phyloP scores from a whole-genome alignment of 2,113 vertebrate species.

The Nothocercus nigrocapillus region DNA sequence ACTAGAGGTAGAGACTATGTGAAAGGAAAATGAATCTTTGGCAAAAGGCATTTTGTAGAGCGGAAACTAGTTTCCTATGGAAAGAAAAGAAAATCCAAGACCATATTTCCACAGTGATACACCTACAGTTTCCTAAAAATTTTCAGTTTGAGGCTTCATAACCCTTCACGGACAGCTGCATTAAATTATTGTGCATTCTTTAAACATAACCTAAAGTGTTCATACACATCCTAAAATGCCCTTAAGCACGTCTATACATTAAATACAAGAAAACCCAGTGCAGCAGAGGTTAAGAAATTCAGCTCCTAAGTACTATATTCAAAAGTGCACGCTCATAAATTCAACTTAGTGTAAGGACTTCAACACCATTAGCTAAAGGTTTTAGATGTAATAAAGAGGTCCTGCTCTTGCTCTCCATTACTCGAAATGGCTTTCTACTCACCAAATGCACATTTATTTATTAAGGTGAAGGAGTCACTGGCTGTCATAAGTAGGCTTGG shows the following conservation, averaged over 20 bases:
- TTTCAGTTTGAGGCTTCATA: not conserved
- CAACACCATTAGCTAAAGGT: not conserved
- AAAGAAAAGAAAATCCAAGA: not conserved
- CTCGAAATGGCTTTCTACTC: not conserved
- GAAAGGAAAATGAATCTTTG: conserved; percentile 20
- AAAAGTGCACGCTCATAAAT: conserved; percentile 31
- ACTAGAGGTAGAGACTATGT: not conserved
- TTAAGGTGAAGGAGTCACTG: not conserved
- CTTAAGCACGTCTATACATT: not conserved
- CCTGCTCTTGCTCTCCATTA: conserved; percentile 42
- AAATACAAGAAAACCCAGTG: not conserved
- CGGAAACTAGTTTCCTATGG: not conserved
- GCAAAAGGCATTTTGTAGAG: not conserved
- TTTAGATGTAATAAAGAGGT: conserved; percentile 26
- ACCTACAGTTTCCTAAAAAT: not conserved
- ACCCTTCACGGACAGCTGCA: not conserved
- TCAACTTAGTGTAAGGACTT: not conserved
- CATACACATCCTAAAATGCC: not conserved
- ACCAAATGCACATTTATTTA: not conserved
- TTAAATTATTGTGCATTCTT: not conserved
- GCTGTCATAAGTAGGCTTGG: not conserved
- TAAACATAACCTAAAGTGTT: not conserved
- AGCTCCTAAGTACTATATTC: not conserved
- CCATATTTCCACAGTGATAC: not conserved
- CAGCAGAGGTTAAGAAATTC: not conserved